A percentile compares a stretch with the other conserved stretches of the same genome.
phyloP scores from a whole-genome alignment of 1,140 invertebrate genomes.

The Caenorhabditis brenneri region DNA sequence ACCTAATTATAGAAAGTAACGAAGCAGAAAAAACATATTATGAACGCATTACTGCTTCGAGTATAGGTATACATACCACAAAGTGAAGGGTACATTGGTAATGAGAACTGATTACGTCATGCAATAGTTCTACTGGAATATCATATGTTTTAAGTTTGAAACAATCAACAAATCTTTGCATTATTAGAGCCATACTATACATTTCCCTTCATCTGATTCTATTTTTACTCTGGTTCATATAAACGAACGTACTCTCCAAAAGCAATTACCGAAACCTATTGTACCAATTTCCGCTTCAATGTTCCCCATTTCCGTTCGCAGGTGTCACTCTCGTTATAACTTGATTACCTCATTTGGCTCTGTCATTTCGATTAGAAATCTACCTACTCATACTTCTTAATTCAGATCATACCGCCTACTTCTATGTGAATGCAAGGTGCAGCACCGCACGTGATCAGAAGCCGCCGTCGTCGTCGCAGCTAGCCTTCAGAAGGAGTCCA shows the following conservation, averaged over 20 bases:
- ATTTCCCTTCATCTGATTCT: neutral
- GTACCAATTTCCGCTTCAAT: constrained; percentile 1
- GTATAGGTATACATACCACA: neutral
- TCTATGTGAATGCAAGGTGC: constrained; percentile 34
- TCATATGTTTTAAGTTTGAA: no score
- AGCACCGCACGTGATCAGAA: constrained; percentile 10
- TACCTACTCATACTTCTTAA: neutral
- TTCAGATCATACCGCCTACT: constrained; percentile 18
- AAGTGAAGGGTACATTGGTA: no score
- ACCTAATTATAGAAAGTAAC: constrained; percentile 4
- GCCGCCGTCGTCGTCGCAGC: constrained; percentile 28
- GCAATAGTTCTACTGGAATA: no score
- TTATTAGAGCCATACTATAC: no score
- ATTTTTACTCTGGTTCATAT: neutral
- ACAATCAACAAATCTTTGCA: no score
- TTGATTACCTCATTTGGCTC: neutral
- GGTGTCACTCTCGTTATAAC: neutral
- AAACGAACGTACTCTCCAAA: no score
- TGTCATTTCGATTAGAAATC: neutral
- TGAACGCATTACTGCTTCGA: no score
- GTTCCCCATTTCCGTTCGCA: neutral
- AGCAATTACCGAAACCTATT: neutral
- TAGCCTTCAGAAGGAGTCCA: constrained; percentile 21
- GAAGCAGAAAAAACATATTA: constrained; percentile 16
- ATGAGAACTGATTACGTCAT: no score